phyloP scores from a whole-genome alignment of 2,113 vertebrate genomes.

The Raja brachyura region DNA sequence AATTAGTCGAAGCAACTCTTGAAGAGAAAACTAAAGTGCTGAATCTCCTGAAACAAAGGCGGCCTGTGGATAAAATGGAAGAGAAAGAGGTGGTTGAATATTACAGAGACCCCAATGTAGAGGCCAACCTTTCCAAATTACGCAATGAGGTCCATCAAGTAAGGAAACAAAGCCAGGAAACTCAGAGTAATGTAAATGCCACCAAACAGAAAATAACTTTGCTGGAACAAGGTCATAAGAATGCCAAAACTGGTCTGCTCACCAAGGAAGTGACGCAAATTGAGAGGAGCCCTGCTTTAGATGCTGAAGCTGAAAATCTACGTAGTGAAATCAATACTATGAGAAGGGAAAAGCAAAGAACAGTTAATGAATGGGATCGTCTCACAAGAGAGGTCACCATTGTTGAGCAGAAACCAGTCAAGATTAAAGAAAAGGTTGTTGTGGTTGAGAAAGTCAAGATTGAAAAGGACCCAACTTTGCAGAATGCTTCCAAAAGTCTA shows the following conservation, averaged over 20 bases:
- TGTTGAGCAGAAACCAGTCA: slow-evolving; percentile 69
- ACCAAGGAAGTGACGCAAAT: slow-evolving; percentile 90
- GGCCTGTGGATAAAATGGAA: slow-evolving; percentile 76
- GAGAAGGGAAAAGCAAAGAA: slow-evolving; percentile 54
- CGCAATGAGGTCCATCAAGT: slow-evolving; percentile 62
- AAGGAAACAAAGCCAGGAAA: slow-evolving; percentile 52
- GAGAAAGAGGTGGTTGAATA: slow-evolving; percentile 85
- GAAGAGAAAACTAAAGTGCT: slow-evolving; percentile 63
- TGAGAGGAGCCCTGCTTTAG: slow-evolving; percentile 79
- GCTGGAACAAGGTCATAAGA: slow-evolving; percentile 61
- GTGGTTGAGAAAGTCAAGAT: slow-evolving; percentile 84
- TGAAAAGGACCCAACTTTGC: slow-evolving; percentile 78
- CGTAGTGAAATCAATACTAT: slow-evolving; percentile 63
- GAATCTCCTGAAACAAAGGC: slow-evolving; percentile 72
- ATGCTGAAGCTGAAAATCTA: slow-evolving; percentile 64
- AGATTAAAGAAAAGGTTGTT: slow-evolving; percentile 76
- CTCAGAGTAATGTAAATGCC: slow-evolving; percentile 63
- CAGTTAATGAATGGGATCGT: slow-evolving; percentile 56
- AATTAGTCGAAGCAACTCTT: slow-evolving; percentile 58
- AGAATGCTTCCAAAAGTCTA: slow-evolving; percentile 64
- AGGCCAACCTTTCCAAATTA: slow-evolving; percentile 57
- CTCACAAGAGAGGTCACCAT: slow-evolving; percentile 67
- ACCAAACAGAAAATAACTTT: slow-evolving; percentile 58
- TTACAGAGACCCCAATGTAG: slow-evolving; percentile 80
- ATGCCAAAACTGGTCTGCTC: slow-evolving; percentile 64